phyloP scores from a whole-genome alignment of 2,797 vertebrate genomes.

The Lepilemur septentrionalis region DNA sequence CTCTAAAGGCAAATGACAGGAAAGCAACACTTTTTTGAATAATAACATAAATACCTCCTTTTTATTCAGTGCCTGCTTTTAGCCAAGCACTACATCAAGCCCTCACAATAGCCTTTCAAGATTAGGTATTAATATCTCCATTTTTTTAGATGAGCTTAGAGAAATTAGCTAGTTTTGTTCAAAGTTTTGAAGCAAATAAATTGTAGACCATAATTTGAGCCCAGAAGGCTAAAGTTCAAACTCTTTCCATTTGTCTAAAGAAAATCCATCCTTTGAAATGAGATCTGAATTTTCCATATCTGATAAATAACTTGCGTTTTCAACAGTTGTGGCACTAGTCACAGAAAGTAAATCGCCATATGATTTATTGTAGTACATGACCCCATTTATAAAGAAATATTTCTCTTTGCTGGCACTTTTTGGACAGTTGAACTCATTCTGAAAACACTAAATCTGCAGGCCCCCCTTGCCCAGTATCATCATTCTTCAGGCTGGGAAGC shows the following conservation, averaged over 20 bases:
- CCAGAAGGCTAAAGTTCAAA: not conserved
- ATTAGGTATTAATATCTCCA: constrained; percentile 10
- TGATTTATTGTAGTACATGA: not conserved
- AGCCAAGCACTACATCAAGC: not conserved
- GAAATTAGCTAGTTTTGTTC: constrained; percentile 31
- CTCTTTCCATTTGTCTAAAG: not conserved
- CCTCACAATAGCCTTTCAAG: not conserved
- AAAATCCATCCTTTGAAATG: constrained; percentile 9
- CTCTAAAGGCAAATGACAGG: not conserved
- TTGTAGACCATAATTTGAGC: not conserved
- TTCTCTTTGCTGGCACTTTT: not conserved
- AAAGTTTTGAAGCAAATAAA: constrained; percentile 49
- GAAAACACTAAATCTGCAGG: not conserved
- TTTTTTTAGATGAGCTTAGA: not conserved
- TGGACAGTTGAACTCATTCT: not conserved
- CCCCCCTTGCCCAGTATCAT: not conserved
- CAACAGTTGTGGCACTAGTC: not conserved
- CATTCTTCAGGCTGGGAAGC: not conserved
- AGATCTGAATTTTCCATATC: not conserved
- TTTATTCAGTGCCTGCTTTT: not conserved
- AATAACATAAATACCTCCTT: not conserved
- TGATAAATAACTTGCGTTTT: constrained; percentile 29
- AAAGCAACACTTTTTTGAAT: not conserved
- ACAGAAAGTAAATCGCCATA: not conserved
- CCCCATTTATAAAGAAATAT: not conserved